phyloP scores from a whole-genome alignment of 2,113 vertebrate species.

The Ptychochromis oligacanthus region DNA sequence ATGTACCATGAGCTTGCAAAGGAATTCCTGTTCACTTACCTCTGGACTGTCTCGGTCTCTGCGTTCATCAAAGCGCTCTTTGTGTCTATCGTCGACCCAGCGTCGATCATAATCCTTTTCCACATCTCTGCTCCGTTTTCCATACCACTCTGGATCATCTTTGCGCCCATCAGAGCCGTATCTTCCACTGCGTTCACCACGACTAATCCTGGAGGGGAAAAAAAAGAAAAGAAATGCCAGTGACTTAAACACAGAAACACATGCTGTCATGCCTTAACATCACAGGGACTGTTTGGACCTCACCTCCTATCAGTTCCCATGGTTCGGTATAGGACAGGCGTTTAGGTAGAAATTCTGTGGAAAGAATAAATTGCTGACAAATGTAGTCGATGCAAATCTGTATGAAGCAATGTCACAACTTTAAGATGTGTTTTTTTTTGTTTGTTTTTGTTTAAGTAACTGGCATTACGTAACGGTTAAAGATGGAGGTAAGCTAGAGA shows the following conservation, averaged over 20 bases:
- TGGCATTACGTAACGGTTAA: not conserved
- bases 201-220: conserved; percentile 87
- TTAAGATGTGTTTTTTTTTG: not conserved
- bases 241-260: not conserved
- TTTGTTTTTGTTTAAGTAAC: not conserved
- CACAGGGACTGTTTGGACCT: not conserved
- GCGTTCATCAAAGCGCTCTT: conserved; percentile 85
- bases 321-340: not conserved
- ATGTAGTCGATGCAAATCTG: too few species aligned
- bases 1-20: not conserved
- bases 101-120: conserved; percentile 87
- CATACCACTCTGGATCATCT: conserved; percentile 85
- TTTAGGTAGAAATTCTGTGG: not conserved
- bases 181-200: conserved; percentile 90
- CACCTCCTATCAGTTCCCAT: conserved; percentile 70
- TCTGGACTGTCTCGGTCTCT: conserved; percentile 86
- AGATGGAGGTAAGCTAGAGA: not conserved
- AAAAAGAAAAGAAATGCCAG: not conserved
- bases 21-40: conserved; percentile 35
- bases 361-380: not conserved
- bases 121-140: conserved; percentile 77
- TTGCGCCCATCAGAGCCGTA: conserved; percentile 89
- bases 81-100: conserved; percentile 85
- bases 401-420: too few species aligned
- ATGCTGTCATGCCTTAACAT: not conserved